Base-by-base conservation (phyloP, 2,888 invertebrate genomes). In the Boloria selene region DNA sequence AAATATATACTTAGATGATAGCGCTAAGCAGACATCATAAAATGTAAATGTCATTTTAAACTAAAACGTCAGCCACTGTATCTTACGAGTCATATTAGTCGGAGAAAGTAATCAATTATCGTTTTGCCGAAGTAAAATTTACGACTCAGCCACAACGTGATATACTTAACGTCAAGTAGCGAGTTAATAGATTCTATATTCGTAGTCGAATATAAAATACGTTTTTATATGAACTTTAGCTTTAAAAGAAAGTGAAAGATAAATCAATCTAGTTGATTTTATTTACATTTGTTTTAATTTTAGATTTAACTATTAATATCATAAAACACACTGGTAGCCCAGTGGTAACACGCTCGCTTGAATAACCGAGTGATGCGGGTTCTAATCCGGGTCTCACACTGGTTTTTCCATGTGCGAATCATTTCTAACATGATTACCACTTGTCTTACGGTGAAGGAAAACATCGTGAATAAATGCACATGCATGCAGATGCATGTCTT, bases 211-310 rank as follows among this genome's bases (percentile, higher is more conserved):
- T 63, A 65, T 55, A 66, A 69, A 66, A 66, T 62, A 64, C 59
- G 66, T 66, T 66, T 60, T 58, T 62, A 44, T 45, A 47, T 18
- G 55, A 60, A 52, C 42, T 47, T 52, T 44, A 64, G 60, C 45
- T 64, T 69, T 54, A 53, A 31, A 54, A 51, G 45, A 54, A 47
- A 54, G 31, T 61, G 59, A 49, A 49, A 61, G 51, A 69, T 69
- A 56, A 56, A 66, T 69, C 62, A 59, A 44, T 38, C 62, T 65
- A 65, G 62, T 68, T 65, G 62, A 68, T 68, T 65, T 49, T 38
- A 47, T 13, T 49, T 22, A 42, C 16, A 26, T 59, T 22, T 52
- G 52, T 26, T 51, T 31, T 31, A 51, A 14, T 17, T 58, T 42
- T 31, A 45, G 51, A 51, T 44, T 51, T 44, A 56, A 14, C 51